Base-by-base conservation (phyloP, 2,888 invertebrate genomes). In the Chrysina gloriosa region DNA sequence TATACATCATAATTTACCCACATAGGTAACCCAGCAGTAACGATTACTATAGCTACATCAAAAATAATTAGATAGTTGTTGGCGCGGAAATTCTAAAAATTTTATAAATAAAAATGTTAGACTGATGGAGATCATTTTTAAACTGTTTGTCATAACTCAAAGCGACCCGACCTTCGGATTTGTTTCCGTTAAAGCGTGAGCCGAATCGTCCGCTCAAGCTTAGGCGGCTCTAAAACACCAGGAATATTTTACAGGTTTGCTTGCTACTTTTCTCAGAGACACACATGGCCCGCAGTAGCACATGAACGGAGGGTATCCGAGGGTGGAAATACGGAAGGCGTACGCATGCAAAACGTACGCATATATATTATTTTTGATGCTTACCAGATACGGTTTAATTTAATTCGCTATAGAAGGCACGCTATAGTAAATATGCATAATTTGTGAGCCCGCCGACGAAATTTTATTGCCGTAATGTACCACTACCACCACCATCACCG, bases 351-450 rank as follows among this genome's bases (percentile, higher is more conserved):
- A 78, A 78, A 76, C 76, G 73, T 76, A 77, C 78, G 78, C 79
- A 79, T 76, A 80, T 79, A 79, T 79, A 76, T 81, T 80, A 81
- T 81, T 81, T 81, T 80, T 81, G 81, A 82, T 80, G 77, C 76
- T 81, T 78, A 73, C 80, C 82, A 82, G 82, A 82, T 80, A 77
- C 80, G 74, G 78, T 79, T 80, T 82, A 82, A 82, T 82, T 81
- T 80, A 82, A 82, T 82, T 81, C 79, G 72, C 78, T 70, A 75
- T 76, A 76, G 80, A 79, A 77, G 80, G 79, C 80, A 80, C 80
- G 80, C 80, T 78, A 79, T 77, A 72, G 79, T 79, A 79, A 80
- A 80, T 79, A 79, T 79, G 78, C 78, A 78, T 79, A 80, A 81
- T 80, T 80, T 80, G 79, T 78, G 79, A 77, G 70, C 78, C 77